These are phyloP conservation scores for Linnaemya tessellans DNA, from an alignment of 2,888 invertebrate genomes.

Conservation along the genomic window DNA sequence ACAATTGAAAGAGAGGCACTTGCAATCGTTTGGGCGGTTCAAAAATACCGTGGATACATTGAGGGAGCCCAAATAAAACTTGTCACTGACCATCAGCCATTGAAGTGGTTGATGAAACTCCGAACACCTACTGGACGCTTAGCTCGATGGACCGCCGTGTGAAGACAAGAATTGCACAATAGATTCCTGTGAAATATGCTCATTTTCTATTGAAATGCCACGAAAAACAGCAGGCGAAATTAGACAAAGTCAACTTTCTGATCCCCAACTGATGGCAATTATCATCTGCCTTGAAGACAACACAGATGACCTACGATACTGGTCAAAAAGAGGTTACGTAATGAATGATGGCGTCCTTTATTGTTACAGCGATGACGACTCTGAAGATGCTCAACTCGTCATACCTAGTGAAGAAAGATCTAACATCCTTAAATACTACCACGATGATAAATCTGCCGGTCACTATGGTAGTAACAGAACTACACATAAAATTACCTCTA, in stretches of 20 bases:
- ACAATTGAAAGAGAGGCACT: slow-evolving; percentile 82
- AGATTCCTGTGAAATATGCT: slow-evolving; percentile 18
- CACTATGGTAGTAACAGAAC: slow-evolving; percentile 49
- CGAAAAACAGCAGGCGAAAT: slow-evolving; percentile 7
- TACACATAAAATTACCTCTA: slow-evolving; percentile 10
- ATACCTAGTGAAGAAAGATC: neutral
- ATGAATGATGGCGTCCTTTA: slow-evolving; percentile 11
- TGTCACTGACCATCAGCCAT: slow-evolving; percentile 82
- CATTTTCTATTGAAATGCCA: slow-evolving; percentile 45
- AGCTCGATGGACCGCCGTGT: slow-evolving; percentile 81
- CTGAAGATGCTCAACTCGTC: slow-evolving; percentile 33
- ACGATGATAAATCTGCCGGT: slow-evolving; percentile 35
- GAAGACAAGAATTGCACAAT: slow-evolving; percentile 3
- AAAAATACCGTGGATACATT: slow-evolving; percentile 81
- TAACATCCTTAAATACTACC: neutral
- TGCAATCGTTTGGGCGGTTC: slow-evolving; percentile 76
- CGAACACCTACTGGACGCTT: slow-evolving; percentile 82
- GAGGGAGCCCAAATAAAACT: slow-evolving; percentile 76
- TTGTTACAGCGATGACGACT: slow-evolving; percentile 35
- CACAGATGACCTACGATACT: slow-evolving; percentile 30
- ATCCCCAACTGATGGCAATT: slow-evolving; percentile 38
- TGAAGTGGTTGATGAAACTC: too few relatives aligned
- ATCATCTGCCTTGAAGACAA: slow-evolving; percentile 29
- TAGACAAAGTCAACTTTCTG: slow-evolving; percentile 33
- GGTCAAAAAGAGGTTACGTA: slow-evolving; percentile 32